These are phyloP conservation scores for Ooceraea biroi DNA, from an alignment of 1,140 invertebrate species.

Conservation along the genomic window DNA sequence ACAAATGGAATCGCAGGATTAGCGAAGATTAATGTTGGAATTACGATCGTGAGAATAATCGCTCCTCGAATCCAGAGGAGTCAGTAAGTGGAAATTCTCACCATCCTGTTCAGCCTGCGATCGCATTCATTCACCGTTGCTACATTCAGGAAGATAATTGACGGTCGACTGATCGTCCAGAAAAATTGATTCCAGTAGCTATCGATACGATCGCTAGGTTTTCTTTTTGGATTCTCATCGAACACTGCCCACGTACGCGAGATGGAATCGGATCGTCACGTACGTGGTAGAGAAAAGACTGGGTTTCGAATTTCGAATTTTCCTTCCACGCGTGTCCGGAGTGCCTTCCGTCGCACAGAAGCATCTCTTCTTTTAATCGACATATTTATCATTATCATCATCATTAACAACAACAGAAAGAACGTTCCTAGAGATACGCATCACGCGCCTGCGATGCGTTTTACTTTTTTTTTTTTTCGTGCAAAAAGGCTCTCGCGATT, in stretches of 20 bases:
- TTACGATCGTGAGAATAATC: not conserved
- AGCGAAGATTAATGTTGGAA: not conserved
- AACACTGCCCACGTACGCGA: slow-evolving; percentile 69
- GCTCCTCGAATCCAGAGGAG: not conserved
- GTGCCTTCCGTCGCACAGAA: slow-evolving; percentile 71
- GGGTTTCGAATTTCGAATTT: slow-evolving; percentile 64
- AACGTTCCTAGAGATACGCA: slow-evolving; percentile 61
- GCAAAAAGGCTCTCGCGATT: slow-evolving; percentile 75
- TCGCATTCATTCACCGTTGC: slow-evolving; percentile 1
- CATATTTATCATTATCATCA: slow-evolving; percentile 46
- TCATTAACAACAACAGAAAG: slow-evolving; percentile 46
- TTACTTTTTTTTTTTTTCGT: slow-evolving; percentile 2
- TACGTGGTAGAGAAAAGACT: slow-evolving; percentile 55
- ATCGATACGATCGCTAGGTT: slow-evolving; percentile 15
- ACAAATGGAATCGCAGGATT: not conserved
- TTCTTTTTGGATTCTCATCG: slow-evolving; percentile 62
- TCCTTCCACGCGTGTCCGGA: slow-evolving; percentile 68
- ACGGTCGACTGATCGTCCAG: slow-evolving; percentile 43
- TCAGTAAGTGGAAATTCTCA: not conserved
- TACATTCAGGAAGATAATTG: slow-evolving; percentile 30
- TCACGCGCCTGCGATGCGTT: slow-evolving; percentile 25
- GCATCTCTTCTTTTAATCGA: slow-evolving; percentile 67
- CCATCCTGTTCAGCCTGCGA: not conserved
- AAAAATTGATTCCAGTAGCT: slow-evolving; percentile 45
- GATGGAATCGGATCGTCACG: slow-evolving; percentile 36